A percentile compares a stretch with the other conserved stretches of the same genome.
These are phyloP conservation scores for Proteles cristata DNA, from an alignment of 2,113 vertebrate genomes.

Conservation along the genomic window DNA sequence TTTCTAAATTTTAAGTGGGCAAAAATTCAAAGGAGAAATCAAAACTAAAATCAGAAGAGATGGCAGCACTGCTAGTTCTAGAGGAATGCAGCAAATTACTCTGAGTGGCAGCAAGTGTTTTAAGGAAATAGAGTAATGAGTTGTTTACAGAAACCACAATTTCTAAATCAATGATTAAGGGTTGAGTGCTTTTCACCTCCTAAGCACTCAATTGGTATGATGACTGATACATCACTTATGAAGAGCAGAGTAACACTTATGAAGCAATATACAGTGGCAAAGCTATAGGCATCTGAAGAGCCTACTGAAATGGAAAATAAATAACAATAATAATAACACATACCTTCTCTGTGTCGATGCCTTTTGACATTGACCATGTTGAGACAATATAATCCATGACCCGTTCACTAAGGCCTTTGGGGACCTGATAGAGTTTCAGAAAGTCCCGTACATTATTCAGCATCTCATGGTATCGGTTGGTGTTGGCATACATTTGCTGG, in stretches of 20 bases:
- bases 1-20: constrained; percentile 21
- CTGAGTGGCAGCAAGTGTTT: not conserved
- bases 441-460: constrained; percentile 98
- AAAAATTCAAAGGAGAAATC: not conserved
- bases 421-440: constrained; percentile 98
- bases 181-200: not conserved
- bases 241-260: constrained; percentile 37
- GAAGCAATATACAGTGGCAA: not conserved
- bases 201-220: constrained; percentile 36
- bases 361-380: constrained; percentile 99
- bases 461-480: constrained; percentile 98
- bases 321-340: constrained; percentile 43
- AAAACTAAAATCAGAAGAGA: constrained; percentile 31
- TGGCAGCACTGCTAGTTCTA: not conserved
- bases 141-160: constrained; percentile 53
- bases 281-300: not conserved
- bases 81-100: not conserved
- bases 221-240: constrained; percentile 37
- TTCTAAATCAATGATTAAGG: constrained; percentile 61
- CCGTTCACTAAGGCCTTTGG: constrained; percentile 97
- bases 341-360: constrained; percentile 99
- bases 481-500: constrained; percentile 99
- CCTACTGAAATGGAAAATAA: not conserved
- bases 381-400: constrained; percentile 99
- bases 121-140: constrained; percentile 32